Evolutionary conservation across 1,140 invertebrate species (phyloP).

Genomic region (Drosophila tristis): DNA sequence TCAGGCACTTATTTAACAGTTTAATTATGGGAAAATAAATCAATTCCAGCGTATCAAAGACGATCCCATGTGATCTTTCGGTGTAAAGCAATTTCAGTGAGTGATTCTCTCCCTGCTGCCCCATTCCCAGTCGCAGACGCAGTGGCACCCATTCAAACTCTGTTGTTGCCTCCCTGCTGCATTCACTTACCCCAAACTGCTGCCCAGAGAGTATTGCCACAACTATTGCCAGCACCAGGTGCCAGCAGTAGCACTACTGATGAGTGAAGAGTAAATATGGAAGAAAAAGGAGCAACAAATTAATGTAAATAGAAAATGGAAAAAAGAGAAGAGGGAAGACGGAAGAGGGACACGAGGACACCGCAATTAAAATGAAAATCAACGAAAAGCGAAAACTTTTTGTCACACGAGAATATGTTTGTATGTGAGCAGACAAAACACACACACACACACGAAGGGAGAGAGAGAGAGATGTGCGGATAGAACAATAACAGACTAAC

Average conservation of each 20-base stretch:
- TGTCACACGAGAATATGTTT: constrained; percentile 41
- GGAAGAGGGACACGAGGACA: constrained; percentile 17
- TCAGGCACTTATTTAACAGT: too few relatives aligned
- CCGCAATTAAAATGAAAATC: constrained; percentile 77
- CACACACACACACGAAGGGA: background rate
- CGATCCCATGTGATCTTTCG: too few relatives aligned
- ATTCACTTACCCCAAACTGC: too few relatives aligned
- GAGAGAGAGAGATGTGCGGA: background rate
- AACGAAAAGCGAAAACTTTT: constrained; percentile 79
- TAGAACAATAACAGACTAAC: constrained; percentile 81
- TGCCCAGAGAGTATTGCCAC: too few relatives aligned
- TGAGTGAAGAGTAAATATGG: constrained; percentile 1
- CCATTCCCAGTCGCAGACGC: too few relatives aligned
- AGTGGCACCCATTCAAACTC: background rate
- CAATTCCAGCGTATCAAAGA: too few relatives aligned
- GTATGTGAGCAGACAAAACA: constrained; percentile 8
- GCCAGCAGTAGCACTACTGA: too few relatives aligned
- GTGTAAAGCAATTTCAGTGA: too few relatives aligned
- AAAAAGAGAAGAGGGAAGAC: constrained; percentile 26
- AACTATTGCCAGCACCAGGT: too few relatives aligned
- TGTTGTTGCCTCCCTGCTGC: background rate
- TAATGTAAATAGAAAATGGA: constrained; percentile 15
- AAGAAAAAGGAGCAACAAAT: constrained; percentile 6
- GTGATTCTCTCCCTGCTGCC: too few relatives aligned
- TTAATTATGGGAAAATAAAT: too few relatives aligned